Evolutionary conservation across 2,113 vertebrate genomes (phyloP).

Genomic region (Delphinapterus leucas): DNA sequence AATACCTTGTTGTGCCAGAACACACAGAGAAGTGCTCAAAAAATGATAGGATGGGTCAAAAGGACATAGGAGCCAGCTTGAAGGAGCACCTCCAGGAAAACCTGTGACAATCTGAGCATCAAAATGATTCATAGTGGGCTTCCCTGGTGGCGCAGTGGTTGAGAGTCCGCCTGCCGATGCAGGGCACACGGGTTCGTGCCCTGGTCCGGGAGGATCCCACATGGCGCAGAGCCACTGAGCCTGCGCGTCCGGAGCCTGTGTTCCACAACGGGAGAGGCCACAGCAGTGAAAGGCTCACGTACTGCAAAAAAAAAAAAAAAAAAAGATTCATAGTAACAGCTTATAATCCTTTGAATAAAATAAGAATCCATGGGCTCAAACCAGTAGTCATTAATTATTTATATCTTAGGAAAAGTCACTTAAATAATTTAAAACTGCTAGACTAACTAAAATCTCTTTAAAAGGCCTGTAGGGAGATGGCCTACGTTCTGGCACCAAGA

Average conservation of each 20-base stretch:
- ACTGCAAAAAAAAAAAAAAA: too few relatives aligned
- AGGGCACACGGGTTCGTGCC: too few relatives aligned
- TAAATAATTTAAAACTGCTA: not conserved
- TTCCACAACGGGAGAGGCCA: too few relatives aligned
- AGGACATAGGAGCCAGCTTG: not conserved
- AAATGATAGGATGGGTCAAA: not conserved
- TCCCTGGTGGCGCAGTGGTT: too few relatives aligned
- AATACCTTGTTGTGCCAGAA: not conserved
- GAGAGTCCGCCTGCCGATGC: too few relatives aligned
- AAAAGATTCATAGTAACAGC: not conserved
- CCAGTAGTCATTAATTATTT: not conserved
- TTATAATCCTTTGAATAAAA: not conserved
- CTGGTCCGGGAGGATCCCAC: too few relatives aligned
- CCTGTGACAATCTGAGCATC: not conserved
- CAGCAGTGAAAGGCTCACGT: accelerated
- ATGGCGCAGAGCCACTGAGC: too few relatives aligned
- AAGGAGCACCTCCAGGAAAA: not conserved
- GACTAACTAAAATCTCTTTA: not conserved
- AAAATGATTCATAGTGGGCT: not conserved
- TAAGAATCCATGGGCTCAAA: not conserved
- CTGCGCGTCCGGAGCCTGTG: too few relatives aligned
- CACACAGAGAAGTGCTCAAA: not conserved
- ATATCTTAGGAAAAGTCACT: not conserved
- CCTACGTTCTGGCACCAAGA: not conserved
- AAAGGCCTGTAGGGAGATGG: not conserved